Base-by-base conservation (phyloP, 2,888 invertebrate genomes). In the Hypena proboscidalis region DNA sequence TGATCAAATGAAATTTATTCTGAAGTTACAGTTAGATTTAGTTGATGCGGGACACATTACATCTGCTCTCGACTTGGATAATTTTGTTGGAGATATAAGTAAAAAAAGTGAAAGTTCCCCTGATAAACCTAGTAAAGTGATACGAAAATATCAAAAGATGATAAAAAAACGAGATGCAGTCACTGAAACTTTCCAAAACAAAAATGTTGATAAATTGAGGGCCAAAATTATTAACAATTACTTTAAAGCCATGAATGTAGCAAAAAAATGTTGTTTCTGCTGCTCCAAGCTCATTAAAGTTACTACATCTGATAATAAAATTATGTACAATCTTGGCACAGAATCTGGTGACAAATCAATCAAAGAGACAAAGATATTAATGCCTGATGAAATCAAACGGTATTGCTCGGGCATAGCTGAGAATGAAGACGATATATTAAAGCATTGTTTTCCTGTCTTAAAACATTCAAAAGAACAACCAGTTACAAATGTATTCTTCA, bases 401-500 rank as follows among this genome's bases (percentile, higher is more conserved):
- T 93, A 94, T 67, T 88, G 98, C 57, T 92, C 95, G 14, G 79
- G 92, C 29, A 90, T 98, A 15, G 97, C 95, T 92, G 72, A 90
- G 37, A 93, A 94, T 58, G 96, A 98, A 68, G 90, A 92, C 23
- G 92, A 94, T 0, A 85, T 97, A 3, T 75, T 99, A 1, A 82
- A 84, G 46, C 78, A 93, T n/a, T 84, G 97, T n/a, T 92, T 95
- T 39, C 96, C 97, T 0, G 90, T 95, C 29, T 80, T 97, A 0
- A 88, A 83, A 48, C 68, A 83, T 44, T 68, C 92, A 3, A 80
- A 85, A 1, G 59, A 73, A 0, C 85, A 92, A 41, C 83, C 93
- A 60, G 94, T 97, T 0, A 95, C 96, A 0, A 97, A 99, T 83
- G 78, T 95, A 38, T 96, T 99, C 77, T 99, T 98, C 74, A 93